A percentile compares a stretch with the other conserved stretches of the same genome.
Conservation (phyloP, 2,888 invertebrate species). For the Anarsia innoxiella region DNA sequence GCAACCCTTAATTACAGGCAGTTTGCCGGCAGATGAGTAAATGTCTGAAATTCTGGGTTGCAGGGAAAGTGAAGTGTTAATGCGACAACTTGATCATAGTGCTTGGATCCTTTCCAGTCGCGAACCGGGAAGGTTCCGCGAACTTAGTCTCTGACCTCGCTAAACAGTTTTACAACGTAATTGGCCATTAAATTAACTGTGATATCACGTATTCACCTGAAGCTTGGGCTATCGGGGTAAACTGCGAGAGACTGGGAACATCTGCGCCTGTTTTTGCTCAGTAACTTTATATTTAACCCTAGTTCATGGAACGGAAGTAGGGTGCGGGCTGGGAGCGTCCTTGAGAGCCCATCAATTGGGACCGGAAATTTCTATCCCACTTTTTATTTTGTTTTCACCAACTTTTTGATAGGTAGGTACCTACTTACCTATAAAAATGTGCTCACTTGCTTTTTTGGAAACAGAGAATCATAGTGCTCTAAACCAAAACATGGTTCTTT, state of each 20-base stretch:
- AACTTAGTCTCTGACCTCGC: constrained; percentile 41
- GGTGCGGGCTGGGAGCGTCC: constrained; percentile 66
- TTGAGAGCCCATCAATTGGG: constrained; percentile 44
- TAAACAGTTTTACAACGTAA: constrained; percentile 38
- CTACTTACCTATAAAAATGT: background rate
- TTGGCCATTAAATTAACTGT: constrained; percentile 32
- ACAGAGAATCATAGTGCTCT: too few relatives aligned
- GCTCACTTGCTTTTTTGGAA: too few relatives aligned
- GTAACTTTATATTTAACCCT: constrained; percentile 42
- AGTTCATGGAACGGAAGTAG: constrained; percentile 60
- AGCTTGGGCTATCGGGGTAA: constrained; percentile 15
- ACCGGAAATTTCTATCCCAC: constrained; percentile 52
- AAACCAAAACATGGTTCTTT: too few relatives aligned
- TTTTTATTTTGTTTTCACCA: constrained; percentile 24
- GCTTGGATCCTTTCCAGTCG: constrained; percentile 40
- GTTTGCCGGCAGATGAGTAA: constrained; percentile 70
- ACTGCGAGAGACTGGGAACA: constrained; percentile 21
- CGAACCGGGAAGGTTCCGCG: constrained; percentile 46
- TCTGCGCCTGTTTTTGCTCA: constrained; percentile 48
- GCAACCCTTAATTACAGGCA: constrained; percentile 59
- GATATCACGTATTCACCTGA: constrained; percentile 27
- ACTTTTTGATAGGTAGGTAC: constrained; percentile 1
- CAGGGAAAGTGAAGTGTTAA: constrained; percentile 70
- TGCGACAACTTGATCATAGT: constrained; percentile 67
- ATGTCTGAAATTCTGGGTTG: constrained; percentile 67